Conservation (phyloP, 2,888 invertebrate genomes). For the Drosophila atroscutellata region DNA sequence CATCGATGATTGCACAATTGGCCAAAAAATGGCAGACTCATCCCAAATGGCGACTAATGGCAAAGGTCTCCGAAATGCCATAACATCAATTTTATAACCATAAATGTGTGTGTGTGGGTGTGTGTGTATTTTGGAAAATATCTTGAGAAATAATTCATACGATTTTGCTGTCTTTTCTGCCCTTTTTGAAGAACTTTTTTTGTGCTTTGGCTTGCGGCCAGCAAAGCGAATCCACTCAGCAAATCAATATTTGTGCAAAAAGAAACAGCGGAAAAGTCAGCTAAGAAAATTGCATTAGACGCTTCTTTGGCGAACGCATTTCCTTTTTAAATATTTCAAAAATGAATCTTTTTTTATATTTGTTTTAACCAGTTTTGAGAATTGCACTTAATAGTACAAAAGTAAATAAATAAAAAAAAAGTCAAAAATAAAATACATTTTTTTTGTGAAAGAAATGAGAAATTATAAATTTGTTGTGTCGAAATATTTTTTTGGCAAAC, state of each 20-base stretch:
- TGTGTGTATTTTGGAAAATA: conserved; percentile 19
- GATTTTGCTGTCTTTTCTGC: conserved; percentile 40
- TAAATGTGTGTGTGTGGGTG: background rate
- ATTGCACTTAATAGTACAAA: background rate
- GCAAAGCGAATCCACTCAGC: conserved; percentile 55
- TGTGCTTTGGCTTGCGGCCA: conserved; percentile 68
- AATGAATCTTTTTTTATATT: background rate
- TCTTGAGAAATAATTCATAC: conserved; percentile 61
- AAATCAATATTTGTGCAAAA: conserved; percentile 67
- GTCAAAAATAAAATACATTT: too few relatives aligned
- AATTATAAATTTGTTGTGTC: background rate
- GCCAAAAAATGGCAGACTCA: conserved; percentile 27
- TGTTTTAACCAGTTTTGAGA: background rate
- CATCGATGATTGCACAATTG: conserved; percentile 64
- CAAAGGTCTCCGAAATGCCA: conserved; percentile 30
- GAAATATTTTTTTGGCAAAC: background rate
- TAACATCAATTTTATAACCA: conserved; percentile 18
- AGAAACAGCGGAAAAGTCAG: conserved; percentile 20
- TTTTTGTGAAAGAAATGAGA: background rate
- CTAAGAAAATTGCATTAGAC: conserved; percentile 36
- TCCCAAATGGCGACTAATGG: conserved; percentile 39
- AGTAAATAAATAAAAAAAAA: background rate
- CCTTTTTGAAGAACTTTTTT: conserved; percentile 35
- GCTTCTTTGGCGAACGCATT: conserved; percentile 34
- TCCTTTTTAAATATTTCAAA: conserved; percentile 4